Evolutionary conservation across 2,888 invertebrate genomes (phyloP).

Genomic region (Macrosiphum euphorbiae): DNA sequence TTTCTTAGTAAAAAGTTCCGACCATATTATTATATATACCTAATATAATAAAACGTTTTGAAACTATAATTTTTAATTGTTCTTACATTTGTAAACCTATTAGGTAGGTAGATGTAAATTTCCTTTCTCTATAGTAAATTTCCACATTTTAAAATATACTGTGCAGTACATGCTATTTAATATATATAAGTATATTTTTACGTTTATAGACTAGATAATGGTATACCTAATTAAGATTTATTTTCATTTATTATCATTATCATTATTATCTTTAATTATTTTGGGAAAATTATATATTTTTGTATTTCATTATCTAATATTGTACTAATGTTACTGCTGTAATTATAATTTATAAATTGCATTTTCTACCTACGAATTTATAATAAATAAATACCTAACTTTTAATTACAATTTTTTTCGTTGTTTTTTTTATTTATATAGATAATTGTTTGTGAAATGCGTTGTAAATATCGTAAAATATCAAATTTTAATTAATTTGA

Average conservation of each 20-base stretch:
- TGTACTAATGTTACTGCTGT: background rate
- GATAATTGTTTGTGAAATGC: background rate
- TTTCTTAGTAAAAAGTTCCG: background rate
- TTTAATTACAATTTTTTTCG: background rate
- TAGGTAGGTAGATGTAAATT: background rate
- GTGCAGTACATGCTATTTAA: background rate
- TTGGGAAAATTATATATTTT: background rate
- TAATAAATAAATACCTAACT: background rate
- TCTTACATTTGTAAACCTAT: background rate
- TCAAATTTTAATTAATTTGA: background rate
- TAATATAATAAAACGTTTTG: background rate
- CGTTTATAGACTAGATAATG: background rate
- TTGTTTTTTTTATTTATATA: background rate
- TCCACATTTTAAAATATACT: background rate
- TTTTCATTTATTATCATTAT: background rate
- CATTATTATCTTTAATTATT: background rate
- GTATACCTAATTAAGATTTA: background rate
- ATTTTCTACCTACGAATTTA: background rate
- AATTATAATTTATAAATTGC: background rate
- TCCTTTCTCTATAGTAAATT: background rate
- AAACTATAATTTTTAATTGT: background rate
- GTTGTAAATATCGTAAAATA: background rate
- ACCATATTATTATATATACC: background rate
- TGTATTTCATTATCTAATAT: background rate
- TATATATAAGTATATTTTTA: background rate